A percentile compares a stretch with the other conserved stretches of the same genome.
These are phyloP conservation scores for Cyprinodon brontotheroides DNA, from an alignment of 2,113 vertebrate genomes.

Conservation along the genomic window DNA sequence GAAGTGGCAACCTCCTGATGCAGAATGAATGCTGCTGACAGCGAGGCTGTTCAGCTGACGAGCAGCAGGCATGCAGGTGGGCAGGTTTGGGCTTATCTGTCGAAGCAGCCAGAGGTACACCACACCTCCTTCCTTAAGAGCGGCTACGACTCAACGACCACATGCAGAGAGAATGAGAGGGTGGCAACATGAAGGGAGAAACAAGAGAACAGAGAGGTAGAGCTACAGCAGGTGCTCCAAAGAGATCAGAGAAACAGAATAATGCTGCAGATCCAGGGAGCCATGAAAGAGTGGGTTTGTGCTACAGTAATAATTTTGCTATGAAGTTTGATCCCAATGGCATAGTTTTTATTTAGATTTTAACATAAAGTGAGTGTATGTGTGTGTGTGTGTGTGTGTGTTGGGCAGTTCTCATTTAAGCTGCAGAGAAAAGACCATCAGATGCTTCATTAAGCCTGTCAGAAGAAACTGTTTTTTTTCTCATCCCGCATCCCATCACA, in stretches of 20 bases:
- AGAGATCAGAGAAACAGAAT: constrained; percentile 8
- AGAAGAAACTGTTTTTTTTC: no score
- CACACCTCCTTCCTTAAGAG: constrained; percentile 49
- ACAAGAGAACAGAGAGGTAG: constrained; percentile 2
- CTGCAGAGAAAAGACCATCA: no score
- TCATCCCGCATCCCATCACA: no score
- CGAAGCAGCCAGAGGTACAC: constrained; percentile 71
- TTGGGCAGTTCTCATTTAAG: no score
- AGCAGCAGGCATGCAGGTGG: constrained; percentile 56
- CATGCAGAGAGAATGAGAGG: constrained; percentile 59
- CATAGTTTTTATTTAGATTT: background rate
- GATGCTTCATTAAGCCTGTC: no score
- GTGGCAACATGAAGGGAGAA: constrained; percentile 32
- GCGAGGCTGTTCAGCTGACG: constrained; percentile 53
- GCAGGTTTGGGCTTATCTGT: constrained; percentile 69
- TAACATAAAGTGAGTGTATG: background rate
- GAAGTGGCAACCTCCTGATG: constrained; percentile 31
- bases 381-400: no score
- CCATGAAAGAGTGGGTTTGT: constrained; percentile 1
- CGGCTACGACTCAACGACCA: constrained; percentile 42
- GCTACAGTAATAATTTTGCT: background rate
- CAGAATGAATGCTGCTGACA: constrained; percentile 38
- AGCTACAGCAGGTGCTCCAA: constrained; percentile 9
- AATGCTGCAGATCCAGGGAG: constrained; percentile 1
- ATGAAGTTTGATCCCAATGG: background rate